Base-by-base conservation (phyloP, 2,888 invertebrate genomes). In the Lordiphosa andalusiaca region DNA sequence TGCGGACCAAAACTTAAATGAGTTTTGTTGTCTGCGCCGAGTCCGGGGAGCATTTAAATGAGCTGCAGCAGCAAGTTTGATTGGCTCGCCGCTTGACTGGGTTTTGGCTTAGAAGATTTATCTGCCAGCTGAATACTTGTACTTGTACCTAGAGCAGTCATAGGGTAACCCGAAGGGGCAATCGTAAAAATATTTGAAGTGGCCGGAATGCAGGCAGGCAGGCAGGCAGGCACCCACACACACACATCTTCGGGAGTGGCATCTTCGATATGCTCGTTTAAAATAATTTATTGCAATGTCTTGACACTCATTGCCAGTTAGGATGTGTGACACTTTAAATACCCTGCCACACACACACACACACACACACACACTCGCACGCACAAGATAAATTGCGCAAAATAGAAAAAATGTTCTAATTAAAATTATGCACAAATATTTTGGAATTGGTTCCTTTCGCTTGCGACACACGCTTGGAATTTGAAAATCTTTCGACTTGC, bases 221-320 rank as follows among this genome's bases (percentile, higher is more conserved):
- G 30, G 48, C 40, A 51, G 21, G 19, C 25, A 40, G 16, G 19
- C 36, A 33, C 40, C 38, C 40, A 44, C 48, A 40, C 56, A 47
- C 62, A 62, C 30, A 19, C 21, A 44, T 16, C 44, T 7, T 16
- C 49, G 35, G 23, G 16, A 46, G 54, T 72, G 57, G 60, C 62
- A 69, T 69, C 73, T 74, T 77, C 87, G 86, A 85, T 80, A 80
- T 77, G 88, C 87, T 87, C 87, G 85, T 87, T 87, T 78, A 80
- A 88, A 86, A 85, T 87, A 87, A 87, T 87, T 87, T 87, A 87
- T 87, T 85, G 85, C 86, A 68, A 63, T 73, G 74, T 70, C 67
- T 80, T 86, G 85, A 85, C 86, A 86, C 74, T 82, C 76, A 73
- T 77, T 74, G 78, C 72, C 81, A 80, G 84, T 83, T 58, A 69